A percentile compares a stretch with the other conserved stretches of the same genome.
phyloP scores from a whole-genome alignment of 2,113 vertebrate species.

The Ophiodon elongatus region DNA sequence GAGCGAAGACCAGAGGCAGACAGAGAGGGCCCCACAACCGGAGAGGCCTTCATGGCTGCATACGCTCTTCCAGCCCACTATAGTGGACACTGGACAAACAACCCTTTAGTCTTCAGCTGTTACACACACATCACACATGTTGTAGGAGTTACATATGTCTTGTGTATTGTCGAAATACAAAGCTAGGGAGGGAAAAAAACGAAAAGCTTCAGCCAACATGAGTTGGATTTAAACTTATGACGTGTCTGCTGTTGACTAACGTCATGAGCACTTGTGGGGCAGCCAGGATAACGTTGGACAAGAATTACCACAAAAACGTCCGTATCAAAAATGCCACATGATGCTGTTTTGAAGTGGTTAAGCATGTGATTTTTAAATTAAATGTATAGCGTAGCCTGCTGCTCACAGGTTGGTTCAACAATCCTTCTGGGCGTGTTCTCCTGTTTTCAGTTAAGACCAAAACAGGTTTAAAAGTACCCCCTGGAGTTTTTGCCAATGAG shows the following conservation, averaged over 20 bases:
- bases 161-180: background rate
- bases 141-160: background rate
- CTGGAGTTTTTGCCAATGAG: background rate
- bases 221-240: background rate
- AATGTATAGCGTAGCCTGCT: background rate
- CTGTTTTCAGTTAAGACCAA: conserved; percentile 13
- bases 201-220: background rate
- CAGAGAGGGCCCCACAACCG: conserved; percentile 29
- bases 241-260: background rate
- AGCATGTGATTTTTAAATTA: background rate
- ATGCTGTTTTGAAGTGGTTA: background rate
- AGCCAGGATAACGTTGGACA: background rate
- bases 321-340: background rate
- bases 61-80: conserved; percentile 10
- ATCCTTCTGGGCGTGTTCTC: background rate
- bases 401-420: conserved; percentile 4
- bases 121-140: background rate
- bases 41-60: conserved; percentile 45
- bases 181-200: background rate
- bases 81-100: conserved; percentile 29
- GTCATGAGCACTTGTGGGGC: background rate
- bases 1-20: conserved; percentile 42
- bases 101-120: conserved; percentile 9
- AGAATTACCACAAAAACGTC: background rate
- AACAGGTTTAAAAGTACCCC: background rate